These are phyloP conservation scores for Ostrea denselamellosa DNA, from an alignment of 1,140 invertebrate species.

Conservation along the genomic window DNA sequence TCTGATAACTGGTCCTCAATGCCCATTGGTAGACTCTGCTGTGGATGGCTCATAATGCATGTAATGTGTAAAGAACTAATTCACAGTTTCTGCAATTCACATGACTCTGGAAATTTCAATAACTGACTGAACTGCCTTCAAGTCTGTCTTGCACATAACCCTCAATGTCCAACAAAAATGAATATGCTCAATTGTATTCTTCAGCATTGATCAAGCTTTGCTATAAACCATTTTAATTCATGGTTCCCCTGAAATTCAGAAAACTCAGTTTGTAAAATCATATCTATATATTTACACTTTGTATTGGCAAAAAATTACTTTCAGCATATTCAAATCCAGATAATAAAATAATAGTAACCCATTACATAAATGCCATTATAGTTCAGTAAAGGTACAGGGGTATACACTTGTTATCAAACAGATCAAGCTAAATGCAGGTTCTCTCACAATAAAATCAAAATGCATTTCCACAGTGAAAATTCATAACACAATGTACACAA, in stretches of 20 bases:
- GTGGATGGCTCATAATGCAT: slow-evolving; percentile 25
- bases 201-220: background rate
- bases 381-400: too few species aligned
- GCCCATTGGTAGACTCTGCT: slow-evolving; percentile 2
- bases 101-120: slow-evolving; percentile 21
- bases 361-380: too few species aligned
- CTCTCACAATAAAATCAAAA: too few species aligned
- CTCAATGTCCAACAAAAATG: background rate
- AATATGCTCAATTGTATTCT: background rate
- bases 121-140: background rate
- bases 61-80: background rate
- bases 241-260: background rate
- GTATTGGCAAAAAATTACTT: background rate
- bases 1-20: slow-evolving; percentile 66
- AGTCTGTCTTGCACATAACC: slow-evolving; percentile 17
- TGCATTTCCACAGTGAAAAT: too few species aligned
- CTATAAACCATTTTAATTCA: background rate
- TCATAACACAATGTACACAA: too few species aligned
- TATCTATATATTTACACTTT: background rate
- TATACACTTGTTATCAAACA: too few species aligned
- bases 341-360: too few species aligned
- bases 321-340: background rate
- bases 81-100: slow-evolving; percentile 31
- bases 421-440: too few species aligned
- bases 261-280: background rate